These are phyloP conservation scores for Steinernema hermaphroditum DNA, from an alignment of 2,888 invertebrate species.

Conservation along the genomic window DNA sequence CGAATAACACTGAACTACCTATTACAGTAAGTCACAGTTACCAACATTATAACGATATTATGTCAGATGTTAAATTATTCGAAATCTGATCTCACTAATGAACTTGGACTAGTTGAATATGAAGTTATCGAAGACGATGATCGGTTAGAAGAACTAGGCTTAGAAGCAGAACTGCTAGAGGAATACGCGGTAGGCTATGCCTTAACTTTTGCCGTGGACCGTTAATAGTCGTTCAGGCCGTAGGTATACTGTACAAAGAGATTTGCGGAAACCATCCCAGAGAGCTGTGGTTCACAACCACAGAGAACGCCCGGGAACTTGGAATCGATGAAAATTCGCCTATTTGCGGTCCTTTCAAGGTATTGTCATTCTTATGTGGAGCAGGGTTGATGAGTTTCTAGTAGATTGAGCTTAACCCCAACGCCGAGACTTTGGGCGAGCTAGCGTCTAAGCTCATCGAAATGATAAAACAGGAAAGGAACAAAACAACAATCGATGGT, in stretches of 20 bases:
- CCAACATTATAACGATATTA: neutral
- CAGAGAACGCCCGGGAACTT: conserved; percentile 57
- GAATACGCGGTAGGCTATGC: conserved; percentile 51
- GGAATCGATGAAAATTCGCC: conserved; percentile 58
- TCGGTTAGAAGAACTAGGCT: conserved; percentile 50
- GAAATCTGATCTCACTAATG: neutral
- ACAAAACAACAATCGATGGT: conserved; percentile 24
- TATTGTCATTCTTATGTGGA: neutral
- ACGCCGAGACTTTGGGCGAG: conserved; percentile 48
- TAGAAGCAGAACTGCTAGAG: conserved; percentile 56
- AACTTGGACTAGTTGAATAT: conserved; percentile 35
- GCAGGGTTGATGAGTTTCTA: conserved; percentile 22
- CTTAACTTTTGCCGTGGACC: too few relatives aligned
- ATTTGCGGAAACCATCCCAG: conserved; percentile 60
- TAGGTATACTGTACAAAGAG: conserved; percentile 58
- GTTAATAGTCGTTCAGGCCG: conserved; percentile 45
- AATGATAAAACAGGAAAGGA: conserved; percentile 39
- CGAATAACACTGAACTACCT: conserved; percentile 32
- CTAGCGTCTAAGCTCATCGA: conserved; percentile 54
- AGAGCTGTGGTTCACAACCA: conserved; percentile 55
- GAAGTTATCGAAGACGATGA: conserved; percentile 52
- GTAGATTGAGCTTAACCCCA: conserved; percentile 60
- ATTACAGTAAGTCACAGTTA: neutral
- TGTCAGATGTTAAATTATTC: conserved; percentile 6
- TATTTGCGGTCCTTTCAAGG: conserved; percentile 64